phyloP scores from a whole-genome alignment of 2,113 vertebrate genomes.

The Albula goreensis region DNA sequence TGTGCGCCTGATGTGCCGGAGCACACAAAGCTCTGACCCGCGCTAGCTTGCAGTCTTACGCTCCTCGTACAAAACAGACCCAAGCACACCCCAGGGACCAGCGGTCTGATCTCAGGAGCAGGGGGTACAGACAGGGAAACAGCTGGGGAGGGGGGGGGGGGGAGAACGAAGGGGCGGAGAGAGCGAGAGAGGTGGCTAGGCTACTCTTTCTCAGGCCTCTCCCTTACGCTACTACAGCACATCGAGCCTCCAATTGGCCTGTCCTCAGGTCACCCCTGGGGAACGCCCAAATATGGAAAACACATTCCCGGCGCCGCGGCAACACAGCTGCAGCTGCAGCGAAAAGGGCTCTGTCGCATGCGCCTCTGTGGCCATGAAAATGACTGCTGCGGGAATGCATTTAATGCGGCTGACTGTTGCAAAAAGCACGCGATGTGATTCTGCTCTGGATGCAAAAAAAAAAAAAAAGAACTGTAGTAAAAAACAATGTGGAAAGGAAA shows the following conservation, averaged over 20 bases:
- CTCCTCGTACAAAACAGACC: not conserved
- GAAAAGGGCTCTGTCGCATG: no score
- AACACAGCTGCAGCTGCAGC: no score
- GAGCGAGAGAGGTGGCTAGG: not conserved
- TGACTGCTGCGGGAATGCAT: no score
- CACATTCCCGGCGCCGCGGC: not conserved
- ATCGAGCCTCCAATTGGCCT: not conserved
- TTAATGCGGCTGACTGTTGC: no score
- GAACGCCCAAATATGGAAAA: conserved; percentile 12
- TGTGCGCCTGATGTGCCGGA: no score
- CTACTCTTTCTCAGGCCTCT: not conserved
- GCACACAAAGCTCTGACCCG: no score
- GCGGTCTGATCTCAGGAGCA: no score
- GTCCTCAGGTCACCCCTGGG: conserved; percentile 13
- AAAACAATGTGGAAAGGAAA: no score
- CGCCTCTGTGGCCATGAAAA: no score
- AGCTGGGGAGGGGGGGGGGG: not conserved
- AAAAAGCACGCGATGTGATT: no score
- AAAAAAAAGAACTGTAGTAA: no score
- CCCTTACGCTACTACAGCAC: not conserved
- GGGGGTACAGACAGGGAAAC: not conserved
- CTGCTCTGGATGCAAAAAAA: no score
- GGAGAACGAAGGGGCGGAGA: not conserved
- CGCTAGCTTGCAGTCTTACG: not conserved
- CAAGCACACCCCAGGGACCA: not conserved